Evolutionary conservation across 2,113 vertebrate species (phyloP).

Genomic region (Anoplopoma fimbria): DNA sequence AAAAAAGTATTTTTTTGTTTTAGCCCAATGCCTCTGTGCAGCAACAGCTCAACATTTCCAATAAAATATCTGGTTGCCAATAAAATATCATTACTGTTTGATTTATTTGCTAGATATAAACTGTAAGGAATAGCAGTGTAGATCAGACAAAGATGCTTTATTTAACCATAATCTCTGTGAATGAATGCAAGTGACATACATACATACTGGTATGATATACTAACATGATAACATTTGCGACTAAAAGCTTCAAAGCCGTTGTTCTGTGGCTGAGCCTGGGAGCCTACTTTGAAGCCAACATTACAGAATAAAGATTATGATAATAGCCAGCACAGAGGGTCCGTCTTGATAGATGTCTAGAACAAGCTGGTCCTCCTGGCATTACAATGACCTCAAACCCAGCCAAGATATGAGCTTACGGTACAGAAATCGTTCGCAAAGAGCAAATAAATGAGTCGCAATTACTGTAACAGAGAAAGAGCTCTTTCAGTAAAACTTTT

Average conservation of each 20-base stretch:
- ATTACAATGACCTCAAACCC: conserved; percentile 41
- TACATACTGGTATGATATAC: background rate
- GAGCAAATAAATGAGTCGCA: conserved; percentile 34
- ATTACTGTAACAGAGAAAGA: conserved; percentile 37
- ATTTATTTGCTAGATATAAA: background rate
- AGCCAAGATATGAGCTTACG: conserved; percentile 64
- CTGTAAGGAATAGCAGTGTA: background rate
- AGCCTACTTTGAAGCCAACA: conserved; percentile 44
- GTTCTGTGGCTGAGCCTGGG: conserved; percentile 36
- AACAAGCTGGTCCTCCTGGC: conserved; percentile 57
- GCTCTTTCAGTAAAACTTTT: conserved; percentile 24
- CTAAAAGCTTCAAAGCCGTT: conserved; percentile 31
- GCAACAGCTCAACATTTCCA: background rate
- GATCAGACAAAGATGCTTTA: background rate
- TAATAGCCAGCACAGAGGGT: conserved; percentile 48
- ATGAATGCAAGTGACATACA: background rate
- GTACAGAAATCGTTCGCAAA: conserved; percentile 43
- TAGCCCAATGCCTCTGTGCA: background rate
- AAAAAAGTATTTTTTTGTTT: background rate
- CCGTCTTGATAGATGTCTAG: conserved; percentile 47
- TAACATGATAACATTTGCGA: conserved; percentile 2
- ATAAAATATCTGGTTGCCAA: background rate
- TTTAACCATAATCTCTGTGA: background rate
- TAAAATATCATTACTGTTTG: conserved; percentile 4
- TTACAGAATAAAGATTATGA: conserved; percentile 54